Percentiles rank a stretch among this genome's conserved stretches.
These are phyloP conservation scores for Leiothrix lutea DNA, from an alignment of 2,113 vertebrate species.

Conservation along the genomic window DNA sequence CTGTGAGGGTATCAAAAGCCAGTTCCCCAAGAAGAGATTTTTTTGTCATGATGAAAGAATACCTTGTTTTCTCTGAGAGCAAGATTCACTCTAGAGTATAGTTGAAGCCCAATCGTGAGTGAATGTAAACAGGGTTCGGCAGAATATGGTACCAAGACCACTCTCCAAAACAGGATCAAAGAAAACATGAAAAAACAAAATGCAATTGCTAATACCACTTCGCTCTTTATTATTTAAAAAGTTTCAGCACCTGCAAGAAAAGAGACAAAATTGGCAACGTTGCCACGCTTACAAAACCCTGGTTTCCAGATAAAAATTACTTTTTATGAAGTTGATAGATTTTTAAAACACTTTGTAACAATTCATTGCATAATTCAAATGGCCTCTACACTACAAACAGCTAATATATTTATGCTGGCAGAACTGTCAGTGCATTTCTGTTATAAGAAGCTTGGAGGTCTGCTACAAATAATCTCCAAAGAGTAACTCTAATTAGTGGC, in stretches of 20 bases:
- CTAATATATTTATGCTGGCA: constrained; percentile 32
- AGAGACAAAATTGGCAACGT: background rate
- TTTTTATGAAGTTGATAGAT: background rate
- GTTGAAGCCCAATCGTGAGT: background rate
- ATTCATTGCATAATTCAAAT: constrained; percentile 36
- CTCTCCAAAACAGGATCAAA: background rate
- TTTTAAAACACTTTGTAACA: constrained; percentile 38
- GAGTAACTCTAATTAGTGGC: constrained; percentile 73
- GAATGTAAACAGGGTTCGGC: background rate
- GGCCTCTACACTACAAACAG: background rate
- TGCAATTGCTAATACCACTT: background rate
- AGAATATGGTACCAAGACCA: background rate
- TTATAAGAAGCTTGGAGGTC: constrained; percentile 67
- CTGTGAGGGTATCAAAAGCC: background rate
- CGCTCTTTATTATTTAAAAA: background rate
- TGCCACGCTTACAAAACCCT: background rate
- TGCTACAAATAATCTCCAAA: constrained; percentile 74
- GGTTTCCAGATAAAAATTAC: constrained; percentile 40
- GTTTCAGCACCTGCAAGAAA: background rate
- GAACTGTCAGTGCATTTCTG: constrained; percentile 51
- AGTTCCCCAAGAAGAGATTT: background rate
- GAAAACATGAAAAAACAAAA: constrained; percentile 3
- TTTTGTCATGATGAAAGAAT: background rate
- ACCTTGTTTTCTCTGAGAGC: background rate
- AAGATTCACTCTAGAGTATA: background rate